Conservation (phyloP, 2,113 vertebrate species). For the Lathamus discolor region DNA sequence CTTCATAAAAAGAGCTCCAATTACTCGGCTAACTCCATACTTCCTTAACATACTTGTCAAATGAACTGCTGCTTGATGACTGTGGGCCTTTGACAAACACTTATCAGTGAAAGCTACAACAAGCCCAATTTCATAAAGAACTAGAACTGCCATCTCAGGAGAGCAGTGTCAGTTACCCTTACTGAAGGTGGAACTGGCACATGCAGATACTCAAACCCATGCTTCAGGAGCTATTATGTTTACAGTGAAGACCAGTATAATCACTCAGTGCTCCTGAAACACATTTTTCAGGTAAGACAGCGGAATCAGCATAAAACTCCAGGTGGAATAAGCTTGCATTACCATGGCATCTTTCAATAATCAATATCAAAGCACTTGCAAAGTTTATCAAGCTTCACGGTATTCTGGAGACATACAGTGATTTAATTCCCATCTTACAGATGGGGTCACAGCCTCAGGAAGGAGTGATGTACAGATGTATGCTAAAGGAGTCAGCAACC, state of each 20-base stretch:
- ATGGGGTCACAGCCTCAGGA: neutral
- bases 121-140: neutral
- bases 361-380: neutral
- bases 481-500: neutral
- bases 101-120: neutral
- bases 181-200: neutral
- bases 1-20: neutral
- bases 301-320: neutral
- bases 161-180: neutral
- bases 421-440: slow-evolving; percentile 17
- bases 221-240: neutral
- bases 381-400: slow-evolving; percentile 34
- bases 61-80: neutral
- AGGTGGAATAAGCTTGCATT: neutral
- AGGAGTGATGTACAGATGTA: neutral
- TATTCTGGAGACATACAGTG: neutral
- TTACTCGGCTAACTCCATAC: neutral
- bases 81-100: neutral
- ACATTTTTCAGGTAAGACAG: neutral
- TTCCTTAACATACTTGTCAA: neutral
- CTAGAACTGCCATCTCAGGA: neutral
- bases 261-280: neutral
- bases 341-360: neutral
- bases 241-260: neutral
- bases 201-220: neutral